Percentiles rank a stretch among this genome's conserved stretches.
Conservation (phyloP, 1,140 invertebrate species). For the Epicauta chinensis region DNA sequence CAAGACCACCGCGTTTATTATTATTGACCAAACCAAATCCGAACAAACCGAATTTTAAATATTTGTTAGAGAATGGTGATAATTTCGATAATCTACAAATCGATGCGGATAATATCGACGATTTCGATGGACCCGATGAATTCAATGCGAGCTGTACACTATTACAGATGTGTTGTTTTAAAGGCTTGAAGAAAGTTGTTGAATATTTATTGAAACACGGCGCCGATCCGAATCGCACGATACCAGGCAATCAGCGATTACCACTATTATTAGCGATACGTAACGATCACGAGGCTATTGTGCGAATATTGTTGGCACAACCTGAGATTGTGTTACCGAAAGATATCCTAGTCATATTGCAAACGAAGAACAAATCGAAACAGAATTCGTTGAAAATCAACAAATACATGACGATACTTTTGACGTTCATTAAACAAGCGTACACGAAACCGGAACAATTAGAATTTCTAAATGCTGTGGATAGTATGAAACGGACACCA, state of each 20-base stretch:
- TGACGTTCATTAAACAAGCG: background rate
- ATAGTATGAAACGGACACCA: background rate
- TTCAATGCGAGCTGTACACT: conserved; percentile 3
- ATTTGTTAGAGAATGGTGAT: background rate
- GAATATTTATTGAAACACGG: conserved; percentile 3
- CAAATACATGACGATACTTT: conserved; percentile 4
- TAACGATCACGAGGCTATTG: conserved; percentile 8
- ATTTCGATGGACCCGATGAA: background rate
- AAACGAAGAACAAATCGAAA: background rate
- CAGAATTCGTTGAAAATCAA: background rate
- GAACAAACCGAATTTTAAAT: background rate
- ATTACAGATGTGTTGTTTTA: conserved; percentile 1
- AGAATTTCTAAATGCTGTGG: too few relatives aligned
- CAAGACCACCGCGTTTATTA: too few relatives aligned
- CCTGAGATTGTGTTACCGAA: background rate
- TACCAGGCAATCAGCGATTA: background rate
- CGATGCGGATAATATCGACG: background rate
- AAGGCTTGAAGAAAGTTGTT: conserved; percentile 1
- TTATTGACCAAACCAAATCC: background rate
- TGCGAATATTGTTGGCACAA: background rate
- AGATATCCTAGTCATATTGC: conserved; percentile 5
- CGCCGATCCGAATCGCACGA: background rate
- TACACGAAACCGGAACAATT: too few relatives aligned
- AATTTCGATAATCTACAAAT: background rate
- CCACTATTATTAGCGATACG: conserved; percentile 3